Evolutionary conservation across 2,797 vertebrate species (phyloP), one percentile per base, ranked within the genome.

Genomic region (Gobionotothen gibberifrons): DNA sequence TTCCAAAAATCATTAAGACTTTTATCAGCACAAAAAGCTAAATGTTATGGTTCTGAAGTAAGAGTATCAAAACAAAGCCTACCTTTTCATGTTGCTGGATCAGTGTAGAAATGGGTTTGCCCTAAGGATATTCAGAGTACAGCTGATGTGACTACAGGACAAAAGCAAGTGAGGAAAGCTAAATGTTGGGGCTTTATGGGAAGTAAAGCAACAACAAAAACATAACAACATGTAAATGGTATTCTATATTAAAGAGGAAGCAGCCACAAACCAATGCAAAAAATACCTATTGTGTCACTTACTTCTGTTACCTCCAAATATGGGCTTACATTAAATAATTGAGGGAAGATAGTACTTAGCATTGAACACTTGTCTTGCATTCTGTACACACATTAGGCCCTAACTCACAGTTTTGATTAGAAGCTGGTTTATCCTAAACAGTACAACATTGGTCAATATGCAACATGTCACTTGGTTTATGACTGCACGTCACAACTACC

Each of bases 11-110:
- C 1, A 0, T 29, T 13, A 8, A 2, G 22, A 0, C 10, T 64
- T 4, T 46, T 64, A 59, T 21, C 17, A 59, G 8, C 9, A 63
- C 53, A 0, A 46, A 1, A 21, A 47, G 15, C 4, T 46, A 5
- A 55, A n/a, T 43, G n/a, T 36, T 2, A 2, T 7, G 8, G 5
- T 36, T 42, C 16, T 26, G 26, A 19, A 61, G 44, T 4, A 54
- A 42, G 7, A 61, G 1, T 40, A 73, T 32, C 0, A 42, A 63
- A 32, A 8, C 1, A 32, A 3, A 22, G 3, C 66, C 4, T 67
- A 89, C 82, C 72, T 82, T 26, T 39, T 64, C 12, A 56, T 40
- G 40, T 13, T 59, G 2, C 39, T 54, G 42, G 43, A 53, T 48
- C 44, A 1, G n/a, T 22, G 22, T 22, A 5, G 17, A 49, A 47